Percentiles rank a stretch among this genome's conserved stretches.
phyloP scores from a whole-genome alignment of 2,888 invertebrate species.

The Eulithis testata region DNA sequence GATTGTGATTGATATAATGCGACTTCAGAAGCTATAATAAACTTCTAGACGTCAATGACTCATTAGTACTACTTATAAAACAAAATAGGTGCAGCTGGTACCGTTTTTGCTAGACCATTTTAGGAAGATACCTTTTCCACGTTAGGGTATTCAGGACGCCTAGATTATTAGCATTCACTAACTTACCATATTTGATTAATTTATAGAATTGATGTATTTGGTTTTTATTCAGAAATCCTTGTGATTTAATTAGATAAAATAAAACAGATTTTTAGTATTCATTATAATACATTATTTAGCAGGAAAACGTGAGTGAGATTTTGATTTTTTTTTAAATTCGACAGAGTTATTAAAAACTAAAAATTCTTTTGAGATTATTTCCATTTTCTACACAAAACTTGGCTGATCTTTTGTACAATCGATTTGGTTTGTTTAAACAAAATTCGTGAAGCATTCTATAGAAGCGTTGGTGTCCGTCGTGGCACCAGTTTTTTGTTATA shows the following conservation, averaged over 20 bases:
- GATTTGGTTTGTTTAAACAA: too few relatives aligned
- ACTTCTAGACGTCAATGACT: slow-evolving; percentile 6
- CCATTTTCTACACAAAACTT: too few relatives aligned
- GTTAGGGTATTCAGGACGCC: slow-evolving; percentile 36
- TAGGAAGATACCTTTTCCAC: slow-evolving; percentile 33
- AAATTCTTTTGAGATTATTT: too few relatives aligned
- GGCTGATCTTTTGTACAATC: too few relatives aligned
- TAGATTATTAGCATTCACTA: slow-evolving; percentile 37
- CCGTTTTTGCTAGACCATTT: slow-evolving; percentile 37
- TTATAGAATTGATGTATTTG: not conserved
- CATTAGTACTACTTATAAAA: slow-evolving; percentile 11
- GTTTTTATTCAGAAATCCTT: too few relatives aligned
- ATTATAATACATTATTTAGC: too few relatives aligned
- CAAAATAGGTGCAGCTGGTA: slow-evolving; percentile 15
- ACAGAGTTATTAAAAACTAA: too few relatives aligned
- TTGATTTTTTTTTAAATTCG: too few relatives aligned
- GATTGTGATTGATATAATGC: too few relatives aligned
- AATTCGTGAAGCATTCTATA: slow-evolving; percentile 6
- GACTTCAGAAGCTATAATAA: too few relatives aligned
- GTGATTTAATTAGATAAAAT: not conserved
- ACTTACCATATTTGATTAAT: slow-evolving; percentile 22
- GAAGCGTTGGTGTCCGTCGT: slow-evolving; percentile 3
- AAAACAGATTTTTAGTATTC: too few relatives aligned
- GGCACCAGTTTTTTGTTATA: slow-evolving; percentile 25
- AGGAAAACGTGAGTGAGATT: too few relatives aligned